Evolutionary conservation across 2,888 invertebrate genomes (phyloP).

Genomic region (Odontocerum albicorne): DNA sequence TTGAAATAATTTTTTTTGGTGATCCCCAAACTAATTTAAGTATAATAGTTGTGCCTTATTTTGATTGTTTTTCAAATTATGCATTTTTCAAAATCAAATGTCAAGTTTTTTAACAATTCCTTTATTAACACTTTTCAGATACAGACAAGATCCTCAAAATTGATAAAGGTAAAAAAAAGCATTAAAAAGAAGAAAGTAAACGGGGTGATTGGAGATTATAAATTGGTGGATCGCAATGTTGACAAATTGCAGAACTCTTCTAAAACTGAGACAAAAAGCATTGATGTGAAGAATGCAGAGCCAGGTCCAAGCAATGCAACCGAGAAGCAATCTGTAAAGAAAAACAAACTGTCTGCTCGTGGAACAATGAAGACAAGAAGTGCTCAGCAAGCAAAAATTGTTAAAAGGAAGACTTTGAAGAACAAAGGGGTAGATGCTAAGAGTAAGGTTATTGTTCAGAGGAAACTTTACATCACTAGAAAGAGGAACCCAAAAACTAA

Average conservation of each 20-base stretch:
- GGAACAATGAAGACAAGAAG: not conserved
- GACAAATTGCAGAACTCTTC: not conserved
- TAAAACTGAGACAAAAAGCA: not conserved
- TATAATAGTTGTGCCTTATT: too few species aligned
- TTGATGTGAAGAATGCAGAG: slow-evolving; percentile 35
- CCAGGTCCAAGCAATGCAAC: slow-evolving; percentile 27
- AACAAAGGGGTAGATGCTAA: not conserved
- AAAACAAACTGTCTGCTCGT: not conserved
- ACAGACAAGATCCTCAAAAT: slow-evolving; percentile 49
- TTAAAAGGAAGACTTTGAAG: not conserved
- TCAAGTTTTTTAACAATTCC: too few species aligned
- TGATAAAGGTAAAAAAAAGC: not conserved
- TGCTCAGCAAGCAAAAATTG: not conserved
- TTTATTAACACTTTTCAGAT: slow-evolving; percentile 40
- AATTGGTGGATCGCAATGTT: not conserved
- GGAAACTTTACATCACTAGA: not conserved
- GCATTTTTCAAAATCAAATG: too few species aligned
- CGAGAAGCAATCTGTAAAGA: slow-evolving; percentile 27
- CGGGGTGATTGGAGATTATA: slow-evolving; percentile 2
- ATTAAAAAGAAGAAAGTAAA: not conserved
- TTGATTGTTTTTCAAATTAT: too few species aligned
- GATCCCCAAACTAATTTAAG: too few species aligned
- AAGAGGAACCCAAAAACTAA: not conserved
- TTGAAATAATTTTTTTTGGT: too few species aligned
- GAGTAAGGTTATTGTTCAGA: not conserved